Conservation (phyloP, 2,888 invertebrate species). For the Phalera bucephala region DNA sequence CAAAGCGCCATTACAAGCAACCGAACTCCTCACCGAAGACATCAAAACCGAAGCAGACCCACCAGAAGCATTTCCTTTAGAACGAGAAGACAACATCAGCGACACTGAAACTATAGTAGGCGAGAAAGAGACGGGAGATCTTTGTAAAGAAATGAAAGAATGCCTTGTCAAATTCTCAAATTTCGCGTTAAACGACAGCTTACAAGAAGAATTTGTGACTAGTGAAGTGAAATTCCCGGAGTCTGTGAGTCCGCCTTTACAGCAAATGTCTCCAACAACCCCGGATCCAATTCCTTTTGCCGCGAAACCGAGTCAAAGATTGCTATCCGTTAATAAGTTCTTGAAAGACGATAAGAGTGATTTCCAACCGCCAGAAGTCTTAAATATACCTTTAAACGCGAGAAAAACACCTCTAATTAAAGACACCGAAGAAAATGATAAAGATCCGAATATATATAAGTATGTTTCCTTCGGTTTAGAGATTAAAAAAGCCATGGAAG, state of each 20-base stretch:
- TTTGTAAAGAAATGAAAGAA: slow-evolving; percentile 65
- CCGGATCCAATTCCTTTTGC: slow-evolving; percentile 57
- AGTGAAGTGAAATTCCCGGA: slow-evolving; percentile 55
- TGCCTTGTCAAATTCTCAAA: slow-evolving; percentile 68
- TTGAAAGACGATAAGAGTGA: slow-evolving; percentile 46
- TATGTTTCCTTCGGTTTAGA: slow-evolving; percentile 70
- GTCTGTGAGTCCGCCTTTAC: slow-evolving; percentile 69
- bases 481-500: slow-evolving; percentile 76
- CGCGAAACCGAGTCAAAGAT: slow-evolving; percentile 57
- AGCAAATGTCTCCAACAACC: slow-evolving; percentile 69
- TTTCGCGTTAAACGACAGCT: slow-evolving; percentile 51
- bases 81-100: slow-evolving; percentile 55
- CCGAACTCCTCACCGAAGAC: slow-evolving; percentile 30
- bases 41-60: slow-evolving; percentile 53
- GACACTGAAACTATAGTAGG: slow-evolving; percentile 59
- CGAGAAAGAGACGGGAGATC: slow-evolving; percentile 27
- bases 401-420: slow-evolving; percentile 33
- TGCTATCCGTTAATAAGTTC: slow-evolving; percentile 60
- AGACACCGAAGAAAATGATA: slow-evolving; percentile 29
- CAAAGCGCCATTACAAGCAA: slow-evolving; percentile 47
- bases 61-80: slow-evolving; percentile 65
- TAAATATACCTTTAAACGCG: slow-evolving; percentile 58
- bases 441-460: slow-evolving; percentile 62
- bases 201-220: slow-evolving; percentile 33
- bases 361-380: slow-evolving; percentile 45